Base-by-base conservation (phyloP, 2,888 invertebrate species). In the Nomada ferruginata region DNA sequence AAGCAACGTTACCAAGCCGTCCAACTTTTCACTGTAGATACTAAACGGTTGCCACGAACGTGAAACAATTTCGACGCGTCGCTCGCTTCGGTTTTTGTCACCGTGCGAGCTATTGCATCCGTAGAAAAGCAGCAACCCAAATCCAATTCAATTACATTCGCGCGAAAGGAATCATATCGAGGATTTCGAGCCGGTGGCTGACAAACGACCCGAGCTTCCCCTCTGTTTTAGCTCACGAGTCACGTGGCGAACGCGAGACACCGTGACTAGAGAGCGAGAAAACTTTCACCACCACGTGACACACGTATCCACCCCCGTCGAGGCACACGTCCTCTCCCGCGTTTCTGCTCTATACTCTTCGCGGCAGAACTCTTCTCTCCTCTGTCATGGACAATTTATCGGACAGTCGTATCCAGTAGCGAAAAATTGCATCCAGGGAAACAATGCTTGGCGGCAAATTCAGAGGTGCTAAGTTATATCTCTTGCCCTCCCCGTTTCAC, bases 361-460 rank as follows among this genome's bases (percentile, higher is more conserved):
- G 15, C 47, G 47, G 15, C 13, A 15, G 13, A 15, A 13, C 10
- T 47, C 47, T 47, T 47, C 53, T 7, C 20, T 5, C 3, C 57
- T 11, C 57, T 11, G 13, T 57, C 53, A 18, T 29, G 7, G 13
- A 2, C 18, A 13, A 57, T 23, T 65, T 7, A 36, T 23, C 53
- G 11, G n/a, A 47, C 50, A 44, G 55, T 2, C 44, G 2, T n/a
- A 3, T 26, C 10, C 68, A 44, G 42, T 61, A 20, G 36, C 61
- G 15, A 36, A 50, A 52, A 52, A 42, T 63, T 57, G 7, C 53
- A 15, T 68, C 42, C 53, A 7, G 52, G n/a, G 47, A 42, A 36
- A 42, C 11, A 15, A 63, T 60, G 18, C 20, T 74, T 81, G 81
- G 76, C 82, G 78, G 82, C 68, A 82, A 80, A 80, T 76, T 77